Evolutionary conservation across 2,888 invertebrate genomes (phyloP), one percentile per base, ranked within the genome.

Genomic region (Cephus runcator): DNA sequence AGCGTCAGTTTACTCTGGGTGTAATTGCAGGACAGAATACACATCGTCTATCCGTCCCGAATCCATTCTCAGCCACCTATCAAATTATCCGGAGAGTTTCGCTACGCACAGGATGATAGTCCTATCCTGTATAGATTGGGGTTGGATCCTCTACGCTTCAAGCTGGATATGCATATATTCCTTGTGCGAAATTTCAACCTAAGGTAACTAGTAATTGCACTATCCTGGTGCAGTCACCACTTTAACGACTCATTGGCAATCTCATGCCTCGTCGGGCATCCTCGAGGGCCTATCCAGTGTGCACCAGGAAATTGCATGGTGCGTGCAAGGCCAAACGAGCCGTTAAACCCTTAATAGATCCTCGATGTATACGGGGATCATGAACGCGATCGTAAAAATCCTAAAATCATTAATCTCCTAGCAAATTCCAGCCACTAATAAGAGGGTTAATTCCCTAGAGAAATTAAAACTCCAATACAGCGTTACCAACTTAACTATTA

Each of bases 1-100:
- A 80, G 74, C 76, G 76, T 68, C 68, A 73, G 79, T 80, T 80
- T 80, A 76, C 80, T 73, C 80, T 69, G 73, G 56, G 34, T 76
- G 79, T 80, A 80, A 80, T 76, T 80, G 80, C 73, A 73, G 35
- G 79, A 34, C 68, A 40, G 56, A 23, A 6, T 56, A 56, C 56
- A 56, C 56, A 56, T 9, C 56, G 23, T 23, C 40, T 40, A 40
- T 6, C 15, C 40, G 6, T 23, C 23, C 56, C 56, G 56, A 56
- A 23, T 23, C 6, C 23, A 23, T 56, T 15, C 56, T 23, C 1
- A 9, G 56, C 23, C 56, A 56, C 56, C 35, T 23, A 40, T 23
- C 56, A 9, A 23, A 56, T 56, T 56, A 56, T 23, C 56, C 9
- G 9, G 23, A 23, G 23, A 56, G 23, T 56, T 56, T 56, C 56